Evolutionary conservation across 1,140 invertebrate species (phyloP).

Genomic region (Eumeta japonica): DNA sequence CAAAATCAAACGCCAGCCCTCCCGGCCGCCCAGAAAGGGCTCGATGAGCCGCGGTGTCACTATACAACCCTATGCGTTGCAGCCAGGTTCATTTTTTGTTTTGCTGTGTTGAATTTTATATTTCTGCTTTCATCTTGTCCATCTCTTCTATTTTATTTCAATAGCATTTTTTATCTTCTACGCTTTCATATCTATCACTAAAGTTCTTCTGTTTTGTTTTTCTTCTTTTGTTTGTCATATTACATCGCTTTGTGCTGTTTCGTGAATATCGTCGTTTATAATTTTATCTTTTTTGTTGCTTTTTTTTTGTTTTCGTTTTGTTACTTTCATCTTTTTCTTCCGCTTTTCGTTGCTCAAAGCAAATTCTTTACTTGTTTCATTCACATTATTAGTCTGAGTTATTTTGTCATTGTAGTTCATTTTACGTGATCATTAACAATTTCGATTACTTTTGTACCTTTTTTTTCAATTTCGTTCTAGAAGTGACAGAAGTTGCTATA

Average conservation of each 20-base stretch:
- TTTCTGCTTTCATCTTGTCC: conserved; percentile 15
- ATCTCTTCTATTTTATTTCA: conserved; percentile 4
- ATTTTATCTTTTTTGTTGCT: too few species aligned
- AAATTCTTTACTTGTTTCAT: too few species aligned
- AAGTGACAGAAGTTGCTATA: too few species aligned
- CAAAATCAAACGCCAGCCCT: conserved; percentile 61
- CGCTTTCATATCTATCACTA: conserved; percentile 7
- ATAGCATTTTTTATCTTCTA: neutral
- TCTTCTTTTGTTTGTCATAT: conserved; percentile 5
- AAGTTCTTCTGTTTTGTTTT: conserved; percentile 4
- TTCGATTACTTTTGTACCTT: too few species aligned
- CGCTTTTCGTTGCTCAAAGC: too few species aligned
- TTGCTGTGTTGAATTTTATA: conserved; percentile 18
- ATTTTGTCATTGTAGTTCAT: too few species aligned
- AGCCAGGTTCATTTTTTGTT: conserved; percentile 33
- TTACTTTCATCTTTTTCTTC: too few species aligned
- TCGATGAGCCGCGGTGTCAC: conserved; percentile 65
- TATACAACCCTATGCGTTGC: conserved; percentile 41
- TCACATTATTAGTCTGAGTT: too few species aligned
- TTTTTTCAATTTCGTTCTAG: too few species aligned
- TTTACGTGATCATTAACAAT: too few species aligned
- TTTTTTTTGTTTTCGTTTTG: too few species aligned
- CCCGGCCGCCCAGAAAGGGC: conserved; percentile 72
- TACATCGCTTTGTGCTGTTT: neutral
- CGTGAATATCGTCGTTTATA: too few species aligned